Evolutionary conservation across 2,113 vertebrate species (phyloP).

Genomic region (Cyanocitta stelleri): DNA sequence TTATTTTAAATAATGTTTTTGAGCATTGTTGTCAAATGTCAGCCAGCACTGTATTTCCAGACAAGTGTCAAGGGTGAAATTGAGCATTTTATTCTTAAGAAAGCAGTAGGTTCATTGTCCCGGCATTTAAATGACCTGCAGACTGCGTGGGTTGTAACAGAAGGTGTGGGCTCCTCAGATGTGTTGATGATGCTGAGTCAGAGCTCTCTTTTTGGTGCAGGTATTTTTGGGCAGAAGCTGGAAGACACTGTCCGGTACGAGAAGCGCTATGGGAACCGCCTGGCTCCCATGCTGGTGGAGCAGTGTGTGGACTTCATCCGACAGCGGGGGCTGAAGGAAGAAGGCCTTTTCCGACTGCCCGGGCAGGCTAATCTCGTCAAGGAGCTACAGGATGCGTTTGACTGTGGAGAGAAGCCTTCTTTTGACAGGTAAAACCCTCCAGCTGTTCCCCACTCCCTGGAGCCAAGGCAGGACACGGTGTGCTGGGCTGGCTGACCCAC

Average conservation of each 20-base stretch:
- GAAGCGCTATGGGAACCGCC: constrained; percentile 85
- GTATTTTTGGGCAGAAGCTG: constrained; percentile 96
- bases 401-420: constrained; percentile 94
- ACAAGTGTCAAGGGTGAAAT: background rate
- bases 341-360: constrained; percentile 91
- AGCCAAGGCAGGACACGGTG: background rate
- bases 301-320: constrained; percentile 97
- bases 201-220: constrained; percentile 60
- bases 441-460: background rate
- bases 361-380: constrained; percentile 97
- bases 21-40: background rate
- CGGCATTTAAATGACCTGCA: background rate
- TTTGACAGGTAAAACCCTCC: constrained; percentile 85
- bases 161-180: background rate
- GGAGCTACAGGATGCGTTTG: constrained; percentile 94
- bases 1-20: background rate
- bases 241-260: constrained; percentile 95
- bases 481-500: background rate
- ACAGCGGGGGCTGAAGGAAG: constrained; percentile 86
- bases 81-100: background rate
- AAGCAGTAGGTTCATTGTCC: background rate
- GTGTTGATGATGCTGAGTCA: background rate
- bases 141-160: rapidly evolving
- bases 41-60: background rate
- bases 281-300: constrained; percentile 94